A percentile compares a stretch with the other conserved stretches of the same genome.
phyloP scores from a whole-genome alignment of 2,113 vertebrate species.

The Xyrauchen texanus region DNA sequence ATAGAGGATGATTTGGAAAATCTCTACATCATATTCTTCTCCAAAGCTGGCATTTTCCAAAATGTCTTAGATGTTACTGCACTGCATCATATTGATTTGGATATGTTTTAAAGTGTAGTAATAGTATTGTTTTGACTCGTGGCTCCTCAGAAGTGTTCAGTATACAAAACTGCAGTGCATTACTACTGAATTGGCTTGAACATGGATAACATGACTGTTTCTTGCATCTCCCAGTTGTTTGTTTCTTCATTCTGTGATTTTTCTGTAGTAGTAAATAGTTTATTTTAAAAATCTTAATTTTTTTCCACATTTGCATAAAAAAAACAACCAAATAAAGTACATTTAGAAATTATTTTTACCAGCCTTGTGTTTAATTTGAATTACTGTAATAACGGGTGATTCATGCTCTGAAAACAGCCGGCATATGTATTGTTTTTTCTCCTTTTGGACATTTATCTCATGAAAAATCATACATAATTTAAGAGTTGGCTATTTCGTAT shows the following conservation, averaged over 20 bases:
- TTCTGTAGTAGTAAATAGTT: conserved; percentile 56
- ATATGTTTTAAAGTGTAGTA: conserved; percentile 42
- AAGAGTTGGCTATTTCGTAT: too few relatives aligned
- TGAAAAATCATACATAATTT: too few relatives aligned
- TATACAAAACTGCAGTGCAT: conserved; percentile 67
- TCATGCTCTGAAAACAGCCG: conserved; percentile 38
- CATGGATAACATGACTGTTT: conserved; percentile 69
- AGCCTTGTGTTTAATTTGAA: conserved; percentile 25
- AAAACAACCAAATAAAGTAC: conserved; percentile 76
- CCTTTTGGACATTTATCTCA: too few relatives aligned
- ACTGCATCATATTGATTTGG: conserved; percentile 41
- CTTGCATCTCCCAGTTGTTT: conserved; percentile 66
- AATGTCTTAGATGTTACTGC: conserved; percentile 30
- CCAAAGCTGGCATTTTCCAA: conserved; percentile 11
- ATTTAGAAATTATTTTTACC: conserved; percentile 59
- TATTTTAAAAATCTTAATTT: conserved; percentile 68
- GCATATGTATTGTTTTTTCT: neutral
- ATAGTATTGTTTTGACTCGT: conserved; percentile 39
- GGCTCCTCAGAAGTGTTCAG: conserved; percentile 55
- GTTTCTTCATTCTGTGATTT: conserved; percentile 37
- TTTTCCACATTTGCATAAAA: conserved; percentile 75
- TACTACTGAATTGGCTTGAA: conserved; percentile 79
- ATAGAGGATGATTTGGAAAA: too few relatives aligned
- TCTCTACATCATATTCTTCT: too few relatives aligned
- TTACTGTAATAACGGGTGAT: conserved; percentile 31